These are phyloP conservation scores for Nycticebus coucang DNA, from an alignment of 2,113 vertebrate genomes.

Conservation along the genomic window DNA sequence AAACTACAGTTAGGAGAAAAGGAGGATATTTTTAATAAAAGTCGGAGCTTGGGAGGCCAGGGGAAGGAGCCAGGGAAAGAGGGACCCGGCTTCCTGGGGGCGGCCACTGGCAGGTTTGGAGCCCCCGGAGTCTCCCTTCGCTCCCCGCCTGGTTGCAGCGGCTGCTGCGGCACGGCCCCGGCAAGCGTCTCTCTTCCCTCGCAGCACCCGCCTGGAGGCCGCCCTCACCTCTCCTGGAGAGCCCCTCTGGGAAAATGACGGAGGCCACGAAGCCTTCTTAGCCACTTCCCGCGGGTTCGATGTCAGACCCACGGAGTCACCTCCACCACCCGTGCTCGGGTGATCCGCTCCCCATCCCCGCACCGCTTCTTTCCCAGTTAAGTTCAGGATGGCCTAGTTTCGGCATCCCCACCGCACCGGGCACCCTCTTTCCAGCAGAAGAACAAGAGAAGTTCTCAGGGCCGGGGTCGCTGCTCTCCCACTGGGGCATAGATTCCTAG, in stretches of 20 bases:
- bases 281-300: neutral
- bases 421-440: neutral
- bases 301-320: neutral
- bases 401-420: neutral
- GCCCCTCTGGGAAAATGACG: neutral
- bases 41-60: neutral
- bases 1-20: neutral
- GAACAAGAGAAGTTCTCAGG: neutral
- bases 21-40: neutral
- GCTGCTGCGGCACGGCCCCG: neutral
- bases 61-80: neutral
- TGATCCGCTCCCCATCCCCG: neutral
- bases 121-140: neutral
- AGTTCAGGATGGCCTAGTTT: conserved; percentile 65
- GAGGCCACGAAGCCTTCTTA: neutral
- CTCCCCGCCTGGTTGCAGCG: neutral
- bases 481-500: neutral
- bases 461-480: neutral
- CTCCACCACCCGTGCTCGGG: neutral
- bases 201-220: neutral
- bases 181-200: neutral
- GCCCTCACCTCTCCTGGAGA: neutral
- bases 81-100: neutral
- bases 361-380: conserved; percentile 71
- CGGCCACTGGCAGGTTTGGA: neutral